Percentiles rank a stretch among this genome's conserved stretches.
These are phyloP conservation scores for Gymnocypris eckloni DNA, from an alignment of 2,797 vertebrate genomes.

Conservation along the genomic window DNA sequence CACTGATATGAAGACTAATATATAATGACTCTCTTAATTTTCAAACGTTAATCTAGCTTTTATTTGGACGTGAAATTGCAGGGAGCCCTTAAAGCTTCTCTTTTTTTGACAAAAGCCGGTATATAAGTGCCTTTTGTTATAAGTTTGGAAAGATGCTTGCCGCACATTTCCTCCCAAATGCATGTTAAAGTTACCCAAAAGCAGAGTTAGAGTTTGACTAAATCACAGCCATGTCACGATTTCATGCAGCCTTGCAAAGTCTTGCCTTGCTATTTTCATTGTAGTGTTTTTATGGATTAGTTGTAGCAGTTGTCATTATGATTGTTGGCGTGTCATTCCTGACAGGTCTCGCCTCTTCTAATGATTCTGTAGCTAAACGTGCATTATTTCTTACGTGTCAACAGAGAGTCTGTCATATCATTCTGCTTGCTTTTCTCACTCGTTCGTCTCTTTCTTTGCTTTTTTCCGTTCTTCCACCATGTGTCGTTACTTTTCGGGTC, in stretches of 20 bases:
- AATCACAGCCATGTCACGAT: neutral
- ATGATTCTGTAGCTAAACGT: neutral
- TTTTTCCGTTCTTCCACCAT: neutral
- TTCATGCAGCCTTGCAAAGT: neutral
- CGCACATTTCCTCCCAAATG: neutral
- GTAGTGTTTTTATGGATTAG: neutral
- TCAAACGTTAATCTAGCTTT: neutral
- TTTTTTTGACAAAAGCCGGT: neutral
- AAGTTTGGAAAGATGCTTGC: neutral
- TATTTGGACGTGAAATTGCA: neutral
- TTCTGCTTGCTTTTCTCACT: neutral
- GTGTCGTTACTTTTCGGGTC: neutral
- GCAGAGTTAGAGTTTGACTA: neutral
- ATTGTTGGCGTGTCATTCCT: neutral
- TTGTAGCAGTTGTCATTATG: neutral
- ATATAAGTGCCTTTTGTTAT: neutral
- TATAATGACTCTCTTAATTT: neutral
- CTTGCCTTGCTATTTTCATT: neutral
- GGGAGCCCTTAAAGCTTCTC: neutral
- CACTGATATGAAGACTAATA: neutral
- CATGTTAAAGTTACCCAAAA: neutral
- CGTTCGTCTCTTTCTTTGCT: neutral
- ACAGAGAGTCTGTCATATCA: neutral
- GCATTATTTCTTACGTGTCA: neutral
- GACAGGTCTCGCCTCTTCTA: neutral